phyloP scores from a whole-genome alignment of 2,113 vertebrate genomes.

The Myotis yumanensis region DNA sequence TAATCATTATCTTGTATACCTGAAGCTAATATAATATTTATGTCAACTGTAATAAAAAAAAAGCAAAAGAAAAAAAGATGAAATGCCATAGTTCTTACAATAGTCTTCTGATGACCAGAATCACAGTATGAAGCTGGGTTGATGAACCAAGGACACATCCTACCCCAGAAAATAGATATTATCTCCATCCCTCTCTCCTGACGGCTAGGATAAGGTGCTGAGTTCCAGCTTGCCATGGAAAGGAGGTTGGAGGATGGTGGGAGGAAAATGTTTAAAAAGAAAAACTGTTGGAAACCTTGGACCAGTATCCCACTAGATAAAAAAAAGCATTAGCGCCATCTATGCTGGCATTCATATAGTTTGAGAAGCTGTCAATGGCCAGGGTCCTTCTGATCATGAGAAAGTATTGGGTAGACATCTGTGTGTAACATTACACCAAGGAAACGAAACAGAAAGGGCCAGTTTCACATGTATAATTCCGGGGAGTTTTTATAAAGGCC shows the following conservation, averaged over 20 bases:
- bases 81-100: not conserved
- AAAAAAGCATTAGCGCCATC: not conserved
- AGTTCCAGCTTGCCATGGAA: not conserved
- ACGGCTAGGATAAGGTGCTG: not conserved
- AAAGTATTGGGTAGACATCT: not conserved
- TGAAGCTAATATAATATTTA: not conserved
- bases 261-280: not conserved
- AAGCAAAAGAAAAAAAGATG: not conserved
- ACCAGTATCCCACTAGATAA: not conserved
- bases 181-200: not conserved
- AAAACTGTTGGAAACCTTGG: not conserved
- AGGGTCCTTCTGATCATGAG: not conserved
- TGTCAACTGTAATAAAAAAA: not conserved
- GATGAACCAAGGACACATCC: not conserved
- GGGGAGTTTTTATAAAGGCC: not conserved
- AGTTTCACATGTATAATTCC: not conserved
- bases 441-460: not conserved
- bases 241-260: not conserved
- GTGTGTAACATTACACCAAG: not conserved
- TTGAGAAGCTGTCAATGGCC: slow-evolving; percentile 2
- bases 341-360: not conserved
- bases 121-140: not conserved
- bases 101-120: not conserved
- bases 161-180: not conserved
- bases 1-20: not conserved